Base-by-base conservation (phyloP, 2,113 vertebrate genomes). In the Galbula dea region DNA sequence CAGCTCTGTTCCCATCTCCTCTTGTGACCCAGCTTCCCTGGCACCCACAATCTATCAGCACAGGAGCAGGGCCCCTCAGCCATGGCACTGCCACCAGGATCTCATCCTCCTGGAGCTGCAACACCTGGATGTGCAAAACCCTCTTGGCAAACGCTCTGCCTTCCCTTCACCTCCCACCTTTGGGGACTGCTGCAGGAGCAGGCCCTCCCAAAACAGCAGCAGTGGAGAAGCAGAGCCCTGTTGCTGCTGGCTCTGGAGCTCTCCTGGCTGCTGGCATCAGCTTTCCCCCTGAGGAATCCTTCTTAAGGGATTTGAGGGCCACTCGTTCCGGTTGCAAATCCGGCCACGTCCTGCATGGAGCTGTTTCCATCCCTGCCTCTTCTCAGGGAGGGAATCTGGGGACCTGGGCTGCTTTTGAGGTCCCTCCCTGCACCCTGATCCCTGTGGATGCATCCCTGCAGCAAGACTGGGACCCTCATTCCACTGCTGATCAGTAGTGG, bases 151-250 rank as follows among this genome's bases (percentile, higher is more conserved):
- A 43, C 15, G 41, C 41, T 43, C 15, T 43, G 11, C 41, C 41
- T 12, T 43, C n/a, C n/a, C n/a, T n/a, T n/a, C n/a, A n/a, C n/a
- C n/a, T n/a, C n/a, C n/a, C n/a, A n/a, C n/a, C n/a, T 43, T 43
- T 15, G 15, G 15, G 41, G 15, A 43, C 41, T 43, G 41, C 15
- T 15, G 11, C 41, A 43, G 41, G 41, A 43, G 41, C 41, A 43
- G 41, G 41, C 41, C 48, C 48, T 49, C 51, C 27, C 51, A 26
- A 52, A 43, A 43, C n/a, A 43, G 41, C 41, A 43, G 52, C 11
- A 6, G 4, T 1, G 2, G 0, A 4, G 69, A 4, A 36, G 65
- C 6, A 0, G 57, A 65, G 41, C 4, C 30, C 29, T 5, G 0
- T 3, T 7, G 30, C 55, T 63, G 72, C 30, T 1, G 6, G 79